Conservation (phyloP, 2,888 invertebrate genomes). For the Piscicola geometra region DNA sequence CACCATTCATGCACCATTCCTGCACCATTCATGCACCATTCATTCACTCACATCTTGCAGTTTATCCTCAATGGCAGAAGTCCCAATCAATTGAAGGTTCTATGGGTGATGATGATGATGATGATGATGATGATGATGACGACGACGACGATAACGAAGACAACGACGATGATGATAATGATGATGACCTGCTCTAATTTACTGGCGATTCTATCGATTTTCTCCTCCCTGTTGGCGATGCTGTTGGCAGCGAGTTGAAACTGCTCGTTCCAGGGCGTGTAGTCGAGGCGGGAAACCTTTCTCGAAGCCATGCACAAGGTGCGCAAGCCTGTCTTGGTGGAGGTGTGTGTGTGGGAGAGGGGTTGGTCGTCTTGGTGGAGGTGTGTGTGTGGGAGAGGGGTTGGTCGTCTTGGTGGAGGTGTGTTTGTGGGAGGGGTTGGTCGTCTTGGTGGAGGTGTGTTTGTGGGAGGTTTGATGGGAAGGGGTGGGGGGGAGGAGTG, state of each 20-base stretch:
- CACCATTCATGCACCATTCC: too few species aligned
- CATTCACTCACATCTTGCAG: conserved; percentile 68
- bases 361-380: neutral
- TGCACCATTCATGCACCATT: too few species aligned
- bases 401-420: neutral
- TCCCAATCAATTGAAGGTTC: conserved; percentile 80
- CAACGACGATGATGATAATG: too few species aligned
- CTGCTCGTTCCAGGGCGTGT: neutral
- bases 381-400: neutral
- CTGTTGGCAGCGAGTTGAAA: neutral
- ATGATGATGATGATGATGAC: neutral
- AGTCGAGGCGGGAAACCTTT: neutral
- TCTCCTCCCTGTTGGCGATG: neutral
- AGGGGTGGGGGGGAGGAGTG: too few species aligned
- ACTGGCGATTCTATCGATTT: neutral
- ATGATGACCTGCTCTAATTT: neutral
- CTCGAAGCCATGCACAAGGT: conserved; percentile 80
- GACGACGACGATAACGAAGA: neutral
- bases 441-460: neutral
- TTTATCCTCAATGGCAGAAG: conserved; percentile 96
- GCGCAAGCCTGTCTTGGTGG: conserved; percentile 62
- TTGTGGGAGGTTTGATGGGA: neutral
- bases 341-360: neutral
- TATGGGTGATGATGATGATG: conserved; percentile 47
- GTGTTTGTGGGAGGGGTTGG: neutral